Evolutionary conservation across 1,140 invertebrate genomes (phyloP), one percentile per base, ranked within the genome.

Genomic region (Hydropsyche tenuis): DNA sequence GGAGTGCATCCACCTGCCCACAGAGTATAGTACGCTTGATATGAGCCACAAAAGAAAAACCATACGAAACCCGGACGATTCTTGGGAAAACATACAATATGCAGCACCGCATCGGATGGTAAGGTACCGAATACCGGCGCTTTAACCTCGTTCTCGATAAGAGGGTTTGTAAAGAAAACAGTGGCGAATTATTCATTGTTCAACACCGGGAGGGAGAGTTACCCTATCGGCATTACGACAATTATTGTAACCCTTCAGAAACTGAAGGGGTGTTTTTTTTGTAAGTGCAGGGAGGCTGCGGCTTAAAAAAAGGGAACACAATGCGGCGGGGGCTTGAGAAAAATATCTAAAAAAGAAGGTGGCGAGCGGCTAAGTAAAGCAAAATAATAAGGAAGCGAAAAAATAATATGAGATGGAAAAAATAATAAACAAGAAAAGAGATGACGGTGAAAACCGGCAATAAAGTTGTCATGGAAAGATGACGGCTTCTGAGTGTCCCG

Each of bases 391-490:
- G 22, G n/a, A 62, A 27, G 22, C 56, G 56, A 62, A 25, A 6
- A 27, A 14, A 62, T 25, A 23, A 20, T 3, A 12, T 3, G 12
- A 62, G n/a, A 27, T 23, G 18, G 22, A 65, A 65, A 42, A 65
- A 65, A 65, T 30, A 65, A 16, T 9, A 23, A 56, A 9, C 20
- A 20, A 60, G 2, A 42, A 25, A 43, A 18, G 45, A 51, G n/a
- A n/a, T 20, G 73, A 53, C 45, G 27, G 42, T 75, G 76, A 77
- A 75, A 70, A 75, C 76, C 73, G 71, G 70, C 76, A 77, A 77
- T 77, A 75, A 77, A 77, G 63, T 75, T 77, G 76, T 77, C 76
- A 77, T 43, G 45, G 62, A 75, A 75, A 75, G 56, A 69, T 73
- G 75, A 74, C 73, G 73, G 56, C n/a, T 27, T 22, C 69, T 18